Base-by-base conservation (phyloP, 2,113 vertebrate species). In the Pseudonaja textilis region DNA sequence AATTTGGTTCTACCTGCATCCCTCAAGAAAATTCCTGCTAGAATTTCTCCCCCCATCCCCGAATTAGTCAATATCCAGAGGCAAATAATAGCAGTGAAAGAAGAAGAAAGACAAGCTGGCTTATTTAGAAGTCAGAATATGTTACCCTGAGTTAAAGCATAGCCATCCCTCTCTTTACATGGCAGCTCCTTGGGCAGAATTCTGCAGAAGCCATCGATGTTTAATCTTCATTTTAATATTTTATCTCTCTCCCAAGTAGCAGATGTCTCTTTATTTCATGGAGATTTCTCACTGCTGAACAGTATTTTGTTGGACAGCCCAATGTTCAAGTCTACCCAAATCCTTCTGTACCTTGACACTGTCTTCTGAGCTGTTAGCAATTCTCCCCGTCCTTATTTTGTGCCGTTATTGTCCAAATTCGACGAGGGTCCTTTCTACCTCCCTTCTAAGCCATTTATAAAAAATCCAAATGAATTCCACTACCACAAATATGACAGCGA, bases 91-190 rank as follows among this genome's bases (percentile, higher is more conserved):
- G 25, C 64, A 47, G 4, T 59, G 42, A n/a, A n/a, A 9, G 50
- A 42, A 45, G 14, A 23, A 5, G 6, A 56, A 47, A 34, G 20
- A 54, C 12, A 45, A 3, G 4, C 22, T n/a, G 18, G 29, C n/a
- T 89, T 95, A 91, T 93, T 97, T 96, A 96, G 95, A 97, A 97
- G 97, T 95, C 95, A 74, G 10, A 90, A 8, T 57, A 88, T 88
- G 96, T 96, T 94, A 69, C 90, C 94, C 89, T 97, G 96, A 97
- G 97, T 97, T 97, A 98, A 95, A 92, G 93, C 93, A 50, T 34
- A 89, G 86, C 89, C 87, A 94, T 96, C 98, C 97, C 97, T 97
- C 97, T 93, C 95, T 96, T 97, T 98, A 95, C 97, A 96, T 34
- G 91, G 93, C 97, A 94, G 86, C n/a, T 91, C 91, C 95, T 92